Evolutionary conservation across 2,888 invertebrate genomes (phyloP).

Genomic region (Dryomyza anilis): DNA sequence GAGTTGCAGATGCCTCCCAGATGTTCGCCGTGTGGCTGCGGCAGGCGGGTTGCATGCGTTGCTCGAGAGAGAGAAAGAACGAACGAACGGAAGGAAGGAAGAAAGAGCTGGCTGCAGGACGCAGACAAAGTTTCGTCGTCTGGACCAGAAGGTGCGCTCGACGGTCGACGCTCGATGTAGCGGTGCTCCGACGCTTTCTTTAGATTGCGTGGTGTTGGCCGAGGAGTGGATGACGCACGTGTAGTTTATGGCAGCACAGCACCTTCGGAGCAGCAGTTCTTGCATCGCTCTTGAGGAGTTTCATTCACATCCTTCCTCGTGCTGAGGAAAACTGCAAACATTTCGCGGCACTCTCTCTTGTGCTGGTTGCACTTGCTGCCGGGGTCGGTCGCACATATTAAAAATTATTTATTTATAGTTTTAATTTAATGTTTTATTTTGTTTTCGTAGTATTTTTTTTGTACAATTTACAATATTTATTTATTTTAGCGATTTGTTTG

Average conservation of each 20-base stretch:
- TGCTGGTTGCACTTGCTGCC: not conserved
- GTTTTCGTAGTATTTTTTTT: not conserved
- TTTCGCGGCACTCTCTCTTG: too few species aligned
- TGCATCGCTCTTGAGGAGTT: not conserved
- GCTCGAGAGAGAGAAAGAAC: too few species aligned
- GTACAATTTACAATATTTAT: not conserved
- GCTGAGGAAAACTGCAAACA: too few species aligned
- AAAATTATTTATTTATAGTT: conserved; percentile 28
- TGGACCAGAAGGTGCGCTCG: too few species aligned
- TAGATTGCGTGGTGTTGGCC: too few species aligned
- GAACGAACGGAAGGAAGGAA: too few species aligned
- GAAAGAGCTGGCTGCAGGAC: too few species aligned
- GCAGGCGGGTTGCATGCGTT: not conserved
- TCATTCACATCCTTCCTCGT: not conserved
- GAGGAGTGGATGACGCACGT: too few species aligned
- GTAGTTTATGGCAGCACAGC: too few species aligned
- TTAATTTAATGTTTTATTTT: conserved; percentile 22
- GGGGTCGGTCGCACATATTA: conserved; percentile 9
- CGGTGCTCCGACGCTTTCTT: too few species aligned
- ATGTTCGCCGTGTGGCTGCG: conserved; percentile 4
- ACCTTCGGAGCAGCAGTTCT: not conserved
- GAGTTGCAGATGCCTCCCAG: conserved; percentile 16
- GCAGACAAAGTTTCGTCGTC: too few species aligned
- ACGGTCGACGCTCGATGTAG: too few species aligned
- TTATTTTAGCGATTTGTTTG: not conserved